A percentile compares a stretch with the other conserved stretches of the same genome.
Evolutionary conservation across 2,113 vertebrate species (phyloP).

Genomic region (Ascaphus truei): DNA sequence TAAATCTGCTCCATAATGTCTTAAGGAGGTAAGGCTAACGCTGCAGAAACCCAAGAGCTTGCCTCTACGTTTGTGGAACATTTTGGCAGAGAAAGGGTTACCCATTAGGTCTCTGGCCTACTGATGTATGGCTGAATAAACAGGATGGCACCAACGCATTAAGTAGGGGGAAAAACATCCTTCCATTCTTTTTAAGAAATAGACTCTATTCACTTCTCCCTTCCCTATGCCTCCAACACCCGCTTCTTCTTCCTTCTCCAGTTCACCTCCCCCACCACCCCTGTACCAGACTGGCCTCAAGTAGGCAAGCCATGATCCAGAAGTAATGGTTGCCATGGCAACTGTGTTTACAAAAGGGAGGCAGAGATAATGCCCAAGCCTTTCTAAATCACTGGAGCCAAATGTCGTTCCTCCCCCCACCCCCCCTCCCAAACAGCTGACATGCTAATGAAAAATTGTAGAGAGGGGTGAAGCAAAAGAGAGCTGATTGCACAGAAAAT

Average conservation of each 20-base stretch:
- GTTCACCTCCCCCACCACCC: background rate
- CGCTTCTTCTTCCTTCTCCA: background rate
- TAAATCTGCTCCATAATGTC: background rate
- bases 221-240: background rate
- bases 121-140: constrained; percentile 18
- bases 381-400: constrained; percentile 31
- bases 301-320: constrained; percentile 40
- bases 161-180: background rate
- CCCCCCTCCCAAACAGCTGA: background rate
- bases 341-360: constrained; percentile 41
- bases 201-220: background rate
- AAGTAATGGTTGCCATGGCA: constrained; percentile 43
- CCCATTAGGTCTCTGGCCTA: constrained; percentile 7
- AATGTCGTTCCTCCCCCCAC: constrained; percentile 18
- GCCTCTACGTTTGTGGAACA: background rate
- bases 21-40: background rate
- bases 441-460: constrained; percentile 18
- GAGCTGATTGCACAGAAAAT: background rate
- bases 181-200: constrained; percentile 13
- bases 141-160: constrained; percentile 19
- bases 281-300: constrained; percentile 8
- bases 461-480: background rate
- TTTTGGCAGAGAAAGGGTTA: constrained; percentile 37
- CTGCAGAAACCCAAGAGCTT: too few species aligned
- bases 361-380: constrained; percentile 28